Base-by-base conservation (phyloP, 2,797 vertebrate species). In the Setipinna tenuifilis region DNA sequence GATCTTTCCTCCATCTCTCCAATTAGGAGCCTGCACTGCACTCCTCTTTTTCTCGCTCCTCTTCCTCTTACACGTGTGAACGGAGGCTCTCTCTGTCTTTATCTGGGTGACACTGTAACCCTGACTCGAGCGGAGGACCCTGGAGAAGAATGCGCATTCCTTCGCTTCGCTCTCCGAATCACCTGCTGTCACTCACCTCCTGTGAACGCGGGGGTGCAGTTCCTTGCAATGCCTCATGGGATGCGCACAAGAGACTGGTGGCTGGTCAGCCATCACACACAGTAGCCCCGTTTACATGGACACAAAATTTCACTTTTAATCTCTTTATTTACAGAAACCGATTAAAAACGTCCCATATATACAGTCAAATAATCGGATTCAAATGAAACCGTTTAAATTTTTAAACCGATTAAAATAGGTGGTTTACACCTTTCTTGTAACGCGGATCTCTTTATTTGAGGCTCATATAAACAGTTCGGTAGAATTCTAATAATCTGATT, bases 161-260 rank as follows among this genome's bases (percentile, higher is more conserved):
- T 21, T 44, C 1, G 4, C 28, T 75, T 31, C 35, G 41, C 35
- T 78, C 71, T 44, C 17, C 71, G 1, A 35, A 44, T 44, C 71
- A 44, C 31, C 35, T 17, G 6, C 71, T 78, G 71, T 78, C 71
- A 41, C 71, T 78, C 71, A 78, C 6, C 31, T 44, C 31, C 35
- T 2, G 17, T 78, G 71, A 44, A 31, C 17, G 9, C 21, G 35
- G 21, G 71, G 71, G 31, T 0, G 16, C 19, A 44, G 71, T 21
- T 25, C 71, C 35, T 78, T 78, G 71, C 71, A 78, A 78, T 19
- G 71, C 35, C 71, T 78, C 71, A 78, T 78, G 71, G 71, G 71
- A 78, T 78, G 10, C 16, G 14, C 50, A 54, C 6, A 19, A 12
- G 28, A 21, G 31, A 78, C 31, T 78, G 71, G 44, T 44, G 16